Evolutionary conservation across 1,140 invertebrate species (phyloP).

Genomic region (Aphis craccivora): DNA sequence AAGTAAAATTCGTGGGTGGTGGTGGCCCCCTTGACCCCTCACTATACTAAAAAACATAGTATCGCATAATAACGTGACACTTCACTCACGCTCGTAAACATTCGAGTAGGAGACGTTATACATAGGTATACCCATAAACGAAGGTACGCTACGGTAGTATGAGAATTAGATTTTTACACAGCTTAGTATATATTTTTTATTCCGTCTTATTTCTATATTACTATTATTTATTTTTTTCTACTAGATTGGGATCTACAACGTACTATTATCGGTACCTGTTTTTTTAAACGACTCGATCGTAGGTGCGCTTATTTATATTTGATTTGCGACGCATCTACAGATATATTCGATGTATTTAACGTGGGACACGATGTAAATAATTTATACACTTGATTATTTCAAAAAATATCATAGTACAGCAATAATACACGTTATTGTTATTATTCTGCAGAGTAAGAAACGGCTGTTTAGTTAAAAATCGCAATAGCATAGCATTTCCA

Average conservation of each 20-base stretch:
- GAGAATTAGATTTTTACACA: background rate
- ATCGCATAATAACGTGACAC: background rate
- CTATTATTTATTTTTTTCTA: background rate
- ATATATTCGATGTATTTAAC: background rate
- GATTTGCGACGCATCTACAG: background rate
- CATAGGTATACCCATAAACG: background rate
- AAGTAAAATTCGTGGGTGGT: background rate
- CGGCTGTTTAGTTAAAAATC: too few species aligned
- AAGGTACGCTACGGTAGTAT: background rate
- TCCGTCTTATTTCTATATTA: background rate
- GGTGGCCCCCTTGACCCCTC: background rate
- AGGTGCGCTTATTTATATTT: slow-evolving; percentile 13
- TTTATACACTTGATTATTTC: background rate
- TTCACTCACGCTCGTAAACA: background rate
- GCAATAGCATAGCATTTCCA: too few species aligned
- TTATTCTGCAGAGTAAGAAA: too few species aligned
- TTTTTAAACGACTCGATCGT: background rate
- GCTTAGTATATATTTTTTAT: background rate
- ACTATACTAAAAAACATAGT: background rate
- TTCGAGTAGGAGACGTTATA: background rate
- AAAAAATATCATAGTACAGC: background rate
- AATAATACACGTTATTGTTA: too few species aligned
- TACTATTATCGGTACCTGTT: background rate
- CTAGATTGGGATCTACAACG: background rate
- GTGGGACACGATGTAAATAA: background rate